A percentile compares a stretch with the other conserved stretches of the same genome.
Evolutionary conservation across 2,888 invertebrate genomes (phyloP).

Genomic region (Scaptomyza reducta): DNA sequence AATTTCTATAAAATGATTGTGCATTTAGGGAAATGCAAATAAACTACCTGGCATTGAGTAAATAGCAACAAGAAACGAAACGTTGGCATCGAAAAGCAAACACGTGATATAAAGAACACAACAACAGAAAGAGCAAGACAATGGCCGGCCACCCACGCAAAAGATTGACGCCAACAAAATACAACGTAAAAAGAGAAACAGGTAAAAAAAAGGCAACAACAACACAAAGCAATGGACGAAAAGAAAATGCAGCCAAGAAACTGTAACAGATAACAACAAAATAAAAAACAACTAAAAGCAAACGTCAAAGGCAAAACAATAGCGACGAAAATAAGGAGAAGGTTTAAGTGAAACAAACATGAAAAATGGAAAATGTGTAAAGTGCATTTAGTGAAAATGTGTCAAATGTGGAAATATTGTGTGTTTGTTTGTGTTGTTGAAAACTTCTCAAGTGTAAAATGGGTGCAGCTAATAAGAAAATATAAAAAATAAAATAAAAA

Average conservation of each 20-base stretch:
- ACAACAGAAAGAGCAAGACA: conserved; percentile 35
- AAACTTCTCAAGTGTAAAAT: conserved; percentile 28
- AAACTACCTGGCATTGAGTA: conserved; percentile 65
- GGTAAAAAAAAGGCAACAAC: conserved; percentile 32
- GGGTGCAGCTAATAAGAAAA: conserved; percentile 26
- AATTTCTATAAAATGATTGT: conserved; percentile 41
- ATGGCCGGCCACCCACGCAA: conserved; percentile 64
- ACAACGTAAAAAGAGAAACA: conserved; percentile 42
- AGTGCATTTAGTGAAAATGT: conserved; percentile 60
- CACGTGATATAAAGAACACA: conserved; percentile 64
- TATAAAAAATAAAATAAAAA: too few species aligned
- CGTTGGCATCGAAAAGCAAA: conserved; percentile 40
- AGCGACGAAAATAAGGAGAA: conserved; percentile 59
- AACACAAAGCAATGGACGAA: conserved; percentile 7
- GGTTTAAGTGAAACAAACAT: conserved; percentile 48
- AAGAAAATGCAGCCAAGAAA: conserved; percentile 59
- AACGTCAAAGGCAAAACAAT: conserved; percentile 59
- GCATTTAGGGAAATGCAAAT: conserved; percentile 45
- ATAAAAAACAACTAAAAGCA: conserved; percentile 19
- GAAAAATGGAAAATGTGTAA: conserved; percentile 33
- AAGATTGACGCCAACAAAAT: conserved; percentile 36
- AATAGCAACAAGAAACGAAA: conserved; percentile 25
- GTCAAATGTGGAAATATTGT: conserved; percentile 31
- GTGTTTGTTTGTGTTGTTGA: conserved; percentile 20
- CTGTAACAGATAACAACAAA: conserved; percentile 29